Base-by-base conservation (phyloP, 2,888 invertebrate genomes). In the Mythimna pallens region DNA sequence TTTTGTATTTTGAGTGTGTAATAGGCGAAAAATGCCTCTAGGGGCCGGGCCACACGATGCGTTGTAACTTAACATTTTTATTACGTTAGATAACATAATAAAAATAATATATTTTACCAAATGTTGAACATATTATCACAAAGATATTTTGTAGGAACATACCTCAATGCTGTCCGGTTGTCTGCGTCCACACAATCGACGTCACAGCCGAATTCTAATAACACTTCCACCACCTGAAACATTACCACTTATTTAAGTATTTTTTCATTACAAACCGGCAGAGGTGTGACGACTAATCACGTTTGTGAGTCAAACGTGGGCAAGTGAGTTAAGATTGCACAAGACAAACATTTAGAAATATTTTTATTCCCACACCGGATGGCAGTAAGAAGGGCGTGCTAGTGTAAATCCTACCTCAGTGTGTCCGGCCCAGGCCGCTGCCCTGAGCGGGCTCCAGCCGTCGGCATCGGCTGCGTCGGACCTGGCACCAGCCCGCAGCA, bases 341-440 rank as follows among this genome's bases (percentile, higher is more conserved):
- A 40, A 40, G 40, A 40, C 40, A 40, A 40, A 2, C 3, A 40
- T 40, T 40, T 12, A 12, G 40, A 3, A 40, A 40, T 40, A 14
- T 14, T 12, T 43, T 43, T 43, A 14, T 43, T 43, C 5, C 12
- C n/a, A 17, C 17, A 30, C n/a, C 14, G 22, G 17, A 12, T 22
- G 25, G 25, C 25, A 55, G 14, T 25, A 4, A 22, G 4, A 9
- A 4, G 17, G 17, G 25, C 14, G 14, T 3, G 14, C 14, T 55
- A 14, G 55, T 8, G 1, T 17, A 34, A 54, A 10, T 40, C 30
- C 12, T 7, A 97, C 97, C 96, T 98, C 98, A 1, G 98, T 98
- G 89, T 99, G 99, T 1, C 99, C 99, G 64, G 99, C 99, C 99
- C 99, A 99, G 17, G 99, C 99, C 30, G 99, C 99, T 6, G 99